These are phyloP conservation scores for Cryptoprocta ferox DNA, from an alignment of 2,797 vertebrate species.

Conservation along the genomic window DNA sequence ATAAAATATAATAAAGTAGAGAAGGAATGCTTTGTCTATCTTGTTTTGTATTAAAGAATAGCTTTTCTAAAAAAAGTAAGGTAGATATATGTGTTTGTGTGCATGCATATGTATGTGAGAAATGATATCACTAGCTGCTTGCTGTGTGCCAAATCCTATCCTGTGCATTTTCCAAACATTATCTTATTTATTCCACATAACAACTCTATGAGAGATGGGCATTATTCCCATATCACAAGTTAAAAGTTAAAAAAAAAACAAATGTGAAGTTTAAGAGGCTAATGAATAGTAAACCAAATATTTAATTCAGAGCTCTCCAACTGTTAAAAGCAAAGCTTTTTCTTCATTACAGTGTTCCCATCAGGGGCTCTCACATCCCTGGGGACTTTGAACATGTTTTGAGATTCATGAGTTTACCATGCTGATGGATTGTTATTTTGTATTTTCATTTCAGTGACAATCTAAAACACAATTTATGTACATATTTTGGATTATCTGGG, in stretches of 20 bases:
- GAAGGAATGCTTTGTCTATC: no score
- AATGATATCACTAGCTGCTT: background rate
- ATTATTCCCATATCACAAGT: background rate
- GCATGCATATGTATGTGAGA: background rate
- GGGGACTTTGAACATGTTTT: background rate
- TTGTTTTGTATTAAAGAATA: no score
- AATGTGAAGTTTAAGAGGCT: background rate
- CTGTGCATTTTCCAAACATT: background rate
- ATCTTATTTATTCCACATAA: background rate
- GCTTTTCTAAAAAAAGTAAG: background rate
- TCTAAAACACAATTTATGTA: background rate
- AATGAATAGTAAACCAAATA: background rate
- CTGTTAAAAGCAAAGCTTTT: background rate
- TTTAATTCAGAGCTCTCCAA: background rate
- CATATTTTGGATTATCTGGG: background rate
- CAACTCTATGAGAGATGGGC: background rate
- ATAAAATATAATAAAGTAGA: background rate
- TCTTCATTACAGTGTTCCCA: background rate
- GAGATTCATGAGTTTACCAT: background rate
- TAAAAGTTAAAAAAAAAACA: background rate
- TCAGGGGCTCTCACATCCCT: background rate
- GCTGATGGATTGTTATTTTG: background rate
- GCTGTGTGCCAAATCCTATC: background rate
- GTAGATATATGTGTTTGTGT: background rate
- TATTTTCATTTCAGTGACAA: conserved; percentile 17